phyloP scores from a whole-genome alignment of 2,797 vertebrate genomes.

The Periophthalmus magnuspinnatus region DNA sequence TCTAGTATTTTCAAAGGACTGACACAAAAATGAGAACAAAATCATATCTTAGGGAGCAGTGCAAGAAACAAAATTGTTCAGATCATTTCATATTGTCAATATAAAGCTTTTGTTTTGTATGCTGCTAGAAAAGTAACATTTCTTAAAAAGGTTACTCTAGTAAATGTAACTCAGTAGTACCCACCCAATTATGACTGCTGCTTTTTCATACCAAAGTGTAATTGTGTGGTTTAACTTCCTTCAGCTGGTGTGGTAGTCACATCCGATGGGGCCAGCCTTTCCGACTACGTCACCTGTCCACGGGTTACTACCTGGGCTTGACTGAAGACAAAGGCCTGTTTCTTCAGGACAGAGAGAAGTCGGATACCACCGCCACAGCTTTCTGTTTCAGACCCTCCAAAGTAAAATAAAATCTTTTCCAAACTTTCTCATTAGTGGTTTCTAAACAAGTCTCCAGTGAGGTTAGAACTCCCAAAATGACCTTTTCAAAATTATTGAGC shows the following conservation, averaged over 20 bases:
- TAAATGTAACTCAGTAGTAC: no score
- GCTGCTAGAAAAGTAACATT: no score
- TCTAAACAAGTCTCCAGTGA: conserved; percentile 33
- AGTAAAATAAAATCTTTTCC: conserved; percentile 71
- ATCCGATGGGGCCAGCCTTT: conserved; percentile 95
- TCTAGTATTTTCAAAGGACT: no score
- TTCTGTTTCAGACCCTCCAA: conserved; percentile 94
- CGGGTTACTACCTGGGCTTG: conserved; percentile 90
- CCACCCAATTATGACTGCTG: no score
- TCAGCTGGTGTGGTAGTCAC: conserved; percentile 95
- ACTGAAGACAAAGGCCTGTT: conserved; percentile 89
- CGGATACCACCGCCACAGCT: conserved; percentile 86
- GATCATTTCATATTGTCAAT: no score
- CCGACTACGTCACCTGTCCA: conserved; percentile 93
- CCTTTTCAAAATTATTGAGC: conserved; percentile 44
- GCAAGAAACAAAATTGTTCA: no score
- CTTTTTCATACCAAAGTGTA: neutral
- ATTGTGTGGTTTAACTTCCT: conserved; percentile 16
- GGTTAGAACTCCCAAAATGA: conserved; percentile 30
- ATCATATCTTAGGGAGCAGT: no score
- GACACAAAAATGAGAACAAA: no score
- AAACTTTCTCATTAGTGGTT: conserved; percentile 29
- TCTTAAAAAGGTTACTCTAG: no score
- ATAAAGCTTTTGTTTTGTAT: no score
- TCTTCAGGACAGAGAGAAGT: conserved; percentile 86